Percentiles rank a stretch among this genome's conserved stretches.
Evolutionary conservation across 2,888 invertebrate genomes (phyloP).

Genomic region (Pycnomerus fuliginosus): DNA sequence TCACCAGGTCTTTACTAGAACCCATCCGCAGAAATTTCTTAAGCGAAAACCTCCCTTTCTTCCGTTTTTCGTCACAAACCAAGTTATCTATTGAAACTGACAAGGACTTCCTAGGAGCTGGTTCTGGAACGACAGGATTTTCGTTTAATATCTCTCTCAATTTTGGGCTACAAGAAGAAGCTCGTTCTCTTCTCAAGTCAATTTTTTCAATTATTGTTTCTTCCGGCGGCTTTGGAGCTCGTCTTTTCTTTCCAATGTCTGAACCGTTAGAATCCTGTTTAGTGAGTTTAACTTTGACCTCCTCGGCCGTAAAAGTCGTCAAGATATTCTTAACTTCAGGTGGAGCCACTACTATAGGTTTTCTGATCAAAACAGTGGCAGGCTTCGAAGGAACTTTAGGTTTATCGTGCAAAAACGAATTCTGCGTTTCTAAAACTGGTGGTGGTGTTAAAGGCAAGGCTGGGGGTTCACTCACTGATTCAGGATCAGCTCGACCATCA

Average conservation of each 20-base stretch:
- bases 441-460: conserved; percentile 70
- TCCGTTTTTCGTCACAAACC: conserved; percentile 55
- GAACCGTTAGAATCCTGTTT: conserved; percentile 62
- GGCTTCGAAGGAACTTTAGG: conserved; percentile 76
- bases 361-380: conserved; percentile 43
- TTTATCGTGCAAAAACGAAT: conserved; percentile 72
- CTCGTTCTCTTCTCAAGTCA: conserved; percentile 75
- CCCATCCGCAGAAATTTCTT: conserved; percentile 82
- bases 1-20: conserved; percentile 68
- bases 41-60: conserved; percentile 76
- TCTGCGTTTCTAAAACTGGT: conserved; percentile 58
- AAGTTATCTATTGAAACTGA: conserved; percentile 77
- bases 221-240: conserved; percentile 77
- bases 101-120: conserved; percentile 67
- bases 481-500: conserved; percentile 82
- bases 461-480: conserved; percentile 62
- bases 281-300: conserved; percentile 37
- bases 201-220: too few relatives aligned
- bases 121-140: conserved; percentile 57
- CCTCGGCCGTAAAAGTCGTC: not conserved
- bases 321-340: conserved; percentile 24
- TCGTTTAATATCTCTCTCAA: conserved; percentile 51
- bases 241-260: conserved; percentile 61
- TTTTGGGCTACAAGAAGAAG: conserved; percentile 63
- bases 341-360: conserved; percentile 25